Conservation (phyloP, 2,113 vertebrate species). For the Elaphurus davidianus region DNA sequence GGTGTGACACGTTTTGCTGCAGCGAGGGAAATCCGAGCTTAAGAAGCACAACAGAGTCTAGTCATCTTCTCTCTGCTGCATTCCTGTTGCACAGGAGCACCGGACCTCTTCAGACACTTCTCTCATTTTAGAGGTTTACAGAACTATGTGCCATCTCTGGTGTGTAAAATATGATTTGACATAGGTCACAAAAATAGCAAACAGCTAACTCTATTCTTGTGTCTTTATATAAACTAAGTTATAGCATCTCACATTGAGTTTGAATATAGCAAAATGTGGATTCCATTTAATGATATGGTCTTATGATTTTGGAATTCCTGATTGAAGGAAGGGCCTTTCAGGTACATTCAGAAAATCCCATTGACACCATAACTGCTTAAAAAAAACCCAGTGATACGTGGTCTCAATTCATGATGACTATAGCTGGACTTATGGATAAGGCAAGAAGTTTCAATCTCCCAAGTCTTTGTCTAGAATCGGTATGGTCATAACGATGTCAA, state of each 20-base stretch:
- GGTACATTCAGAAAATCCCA: neutral
- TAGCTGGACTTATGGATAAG: neutral
- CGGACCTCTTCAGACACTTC: neutral
- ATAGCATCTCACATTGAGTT: neutral
- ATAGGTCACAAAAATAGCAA: neutral
- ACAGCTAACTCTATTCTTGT: neutral
- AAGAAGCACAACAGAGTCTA: neutral
- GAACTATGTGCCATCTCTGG: too few species aligned
- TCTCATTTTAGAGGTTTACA: neutral
- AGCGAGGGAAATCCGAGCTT: neutral
- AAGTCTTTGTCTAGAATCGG: neutral
- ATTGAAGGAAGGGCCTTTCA: neutral
- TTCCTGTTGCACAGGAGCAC: neutral
- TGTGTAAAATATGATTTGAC: neutral
- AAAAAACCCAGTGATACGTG: neutral
- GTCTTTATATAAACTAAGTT: neutral
- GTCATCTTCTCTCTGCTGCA: neutral
- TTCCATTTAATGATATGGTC: neutral
- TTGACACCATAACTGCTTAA: neutral
- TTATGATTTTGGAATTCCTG: neutral
- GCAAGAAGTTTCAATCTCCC: neutral
- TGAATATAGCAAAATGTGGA: neutral
- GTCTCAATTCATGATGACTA: neutral
- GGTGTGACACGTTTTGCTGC: neutral
- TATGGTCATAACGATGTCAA: neutral